Percentiles rank a stretch among this genome's conserved stretches.
phyloP scores from a whole-genome alignment of 2,888 invertebrate genomes.

The Charanyca ferruginea region DNA sequence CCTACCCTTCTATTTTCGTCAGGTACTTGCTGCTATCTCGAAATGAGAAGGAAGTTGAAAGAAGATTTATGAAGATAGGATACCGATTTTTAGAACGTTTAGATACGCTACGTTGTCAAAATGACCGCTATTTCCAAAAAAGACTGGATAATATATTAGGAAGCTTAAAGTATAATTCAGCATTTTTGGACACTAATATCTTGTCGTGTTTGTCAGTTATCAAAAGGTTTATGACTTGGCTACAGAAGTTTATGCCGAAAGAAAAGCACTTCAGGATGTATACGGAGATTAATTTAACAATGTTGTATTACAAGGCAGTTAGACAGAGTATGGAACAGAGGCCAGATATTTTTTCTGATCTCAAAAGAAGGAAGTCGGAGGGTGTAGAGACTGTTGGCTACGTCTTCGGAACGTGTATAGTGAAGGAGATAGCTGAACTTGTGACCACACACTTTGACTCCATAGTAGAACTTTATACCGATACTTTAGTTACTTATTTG shows the following conservation, averaged over 20 bases:
- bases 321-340: conserved; percentile 67
- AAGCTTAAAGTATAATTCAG: conserved; percentile 71
- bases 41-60: conserved; percentile 64
- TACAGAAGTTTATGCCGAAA: conserved; percentile 71
- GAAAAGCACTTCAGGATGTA: conserved; percentile 72
- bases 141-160: conserved; percentile 48
- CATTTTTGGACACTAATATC: conserved; percentile 70
- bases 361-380: conserved; percentile 61
- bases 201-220: conserved; percentile 72
- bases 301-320: conserved; percentile 76
- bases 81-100: conserved; percentile 69
- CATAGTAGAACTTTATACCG: conserved; percentile 70
- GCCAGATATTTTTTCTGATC: conserved; percentile 69
- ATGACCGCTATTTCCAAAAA: background rate
- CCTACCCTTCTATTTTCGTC: conserved; percentile 69
- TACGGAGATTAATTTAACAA: conserved; percentile 71
- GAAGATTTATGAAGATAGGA: conserved; percentile 67
- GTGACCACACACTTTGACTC: conserved; percentile 71
- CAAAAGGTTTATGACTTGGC: conserved; percentile 67
- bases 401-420: conserved; percentile 73
- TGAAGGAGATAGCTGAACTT: conserved; percentile 70
- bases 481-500: conserved; percentile 63
- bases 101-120: conserved; percentile 18
- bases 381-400: conserved; percentile 71
- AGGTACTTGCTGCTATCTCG: conserved; percentile 74